phyloP scores from a whole-genome alignment of 2,797 vertebrate genomes.

The Lophotriccus pileatus region DNA sequence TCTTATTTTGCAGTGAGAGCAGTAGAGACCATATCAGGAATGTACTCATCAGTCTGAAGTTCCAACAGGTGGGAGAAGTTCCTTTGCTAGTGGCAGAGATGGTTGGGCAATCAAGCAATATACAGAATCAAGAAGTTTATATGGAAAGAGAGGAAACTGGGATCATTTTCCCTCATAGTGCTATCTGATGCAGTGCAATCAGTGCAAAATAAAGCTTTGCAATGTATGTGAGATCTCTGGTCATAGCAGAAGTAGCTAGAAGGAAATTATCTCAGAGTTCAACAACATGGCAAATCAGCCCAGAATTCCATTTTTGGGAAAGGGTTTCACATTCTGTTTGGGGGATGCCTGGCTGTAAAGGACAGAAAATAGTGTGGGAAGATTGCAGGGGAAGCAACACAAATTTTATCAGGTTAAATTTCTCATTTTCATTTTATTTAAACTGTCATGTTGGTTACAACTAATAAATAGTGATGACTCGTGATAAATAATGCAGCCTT shows the following conservation, averaged over 20 bases:
- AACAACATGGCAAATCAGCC: background rate
- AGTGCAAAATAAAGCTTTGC: background rate
- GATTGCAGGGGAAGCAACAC: background rate
- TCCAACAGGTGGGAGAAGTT: background rate
- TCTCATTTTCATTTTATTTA: background rate
- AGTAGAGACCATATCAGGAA: background rate
- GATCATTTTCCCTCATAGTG: background rate
- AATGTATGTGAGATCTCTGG: background rate
- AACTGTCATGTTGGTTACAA: background rate
- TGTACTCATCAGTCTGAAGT: background rate
- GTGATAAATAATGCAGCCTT: background rate
- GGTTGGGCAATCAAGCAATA: background rate
- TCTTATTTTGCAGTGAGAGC: background rate
- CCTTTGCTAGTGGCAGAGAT: background rate
- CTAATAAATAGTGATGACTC: background rate
- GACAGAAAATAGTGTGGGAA: background rate
- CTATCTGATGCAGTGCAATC: background rate
- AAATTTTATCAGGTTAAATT: background rate
- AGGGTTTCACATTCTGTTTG: background rate
- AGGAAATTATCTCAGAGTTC: background rate
- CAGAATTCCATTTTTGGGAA: background rate
- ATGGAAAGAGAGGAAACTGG: background rate
- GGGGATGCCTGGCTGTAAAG: background rate
- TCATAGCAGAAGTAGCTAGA: background rate
- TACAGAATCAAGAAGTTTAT: background rate